Evolutionary conservation across 2,888 invertebrate species (phyloP), one percentile per base, ranked within the genome.

Genomic region (Rhagonycha lutea): DNA sequence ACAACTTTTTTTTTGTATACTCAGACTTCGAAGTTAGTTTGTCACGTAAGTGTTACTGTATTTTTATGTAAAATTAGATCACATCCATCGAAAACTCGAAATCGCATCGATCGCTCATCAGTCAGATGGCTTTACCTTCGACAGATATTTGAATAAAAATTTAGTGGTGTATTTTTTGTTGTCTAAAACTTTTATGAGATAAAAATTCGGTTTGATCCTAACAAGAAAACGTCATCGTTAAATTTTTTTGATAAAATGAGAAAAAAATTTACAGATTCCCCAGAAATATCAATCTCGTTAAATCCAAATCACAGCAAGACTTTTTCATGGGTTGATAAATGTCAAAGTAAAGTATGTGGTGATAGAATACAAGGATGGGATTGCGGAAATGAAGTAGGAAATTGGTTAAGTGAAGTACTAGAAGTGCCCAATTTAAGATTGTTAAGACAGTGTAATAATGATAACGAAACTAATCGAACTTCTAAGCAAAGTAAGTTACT

Each of bases 341-440:
- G 96, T 83, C 91, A 92, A 79, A 96, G 94, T 84, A 95, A 95
- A 91, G 93, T 98, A 11, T 98, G 98, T 85, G 93, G 94, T 1
- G 96, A 96, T 84, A 89, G 91, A 77, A 91, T 97, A 0, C 90
- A 92, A 82, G 96, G 95, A 0, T 89, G 91, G 79, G 97, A 98
- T 85, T 98, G 96, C 87, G 98, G 98, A 0, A 91, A 94, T 72
- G 91, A 91, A 78, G 94, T 94, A 0, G 93, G 94, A 0, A 88
- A 91, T 72, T 98, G 98, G 98, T 89, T 98, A 61, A 92, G 93
- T 74, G 89, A 91, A 80, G 94, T 92, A 62, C 87, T 98, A 75
- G 91, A 91, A 78, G 86, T 90, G 70, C 90, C 93, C 0, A 95
- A 93, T 70, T 84, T 96, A 61, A 90, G 94, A 80, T 87, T 96